Evolutionary conservation across 2,113 vertebrate genomes (phyloP).

Genomic region (Petrocephalus microphthalmus): DNA sequence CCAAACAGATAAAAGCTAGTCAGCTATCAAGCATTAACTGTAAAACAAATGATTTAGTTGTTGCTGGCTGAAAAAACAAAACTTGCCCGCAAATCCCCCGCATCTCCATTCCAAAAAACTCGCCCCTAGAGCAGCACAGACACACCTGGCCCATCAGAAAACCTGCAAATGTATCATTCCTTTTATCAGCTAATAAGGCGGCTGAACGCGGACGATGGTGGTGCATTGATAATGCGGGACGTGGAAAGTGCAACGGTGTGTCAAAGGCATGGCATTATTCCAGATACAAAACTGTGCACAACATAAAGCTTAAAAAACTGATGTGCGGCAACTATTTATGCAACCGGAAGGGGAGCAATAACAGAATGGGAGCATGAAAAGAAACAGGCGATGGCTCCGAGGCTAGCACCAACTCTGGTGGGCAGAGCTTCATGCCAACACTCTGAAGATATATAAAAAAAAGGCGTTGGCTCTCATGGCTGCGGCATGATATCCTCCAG

Average conservation of each 20-base stretch:
- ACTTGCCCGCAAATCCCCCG: background rate
- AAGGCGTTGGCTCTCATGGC: background rate
- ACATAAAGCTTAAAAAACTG: conserved; percentile 33
- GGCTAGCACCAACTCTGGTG: background rate
- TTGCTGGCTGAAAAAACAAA: background rate
- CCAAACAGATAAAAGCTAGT: conserved; percentile 6
- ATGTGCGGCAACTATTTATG: conserved; percentile 24
- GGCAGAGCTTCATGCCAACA: background rate
- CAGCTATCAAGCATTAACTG: background rate
- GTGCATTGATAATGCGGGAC: conserved; percentile 1
- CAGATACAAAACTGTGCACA: conserved; percentile 26
- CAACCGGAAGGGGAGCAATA: background rate
- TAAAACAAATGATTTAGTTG: background rate
- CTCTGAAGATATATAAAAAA: conserved; percentile 20
- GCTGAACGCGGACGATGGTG: background rate
- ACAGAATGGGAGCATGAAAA: background rate
- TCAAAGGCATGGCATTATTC: conserved; percentile 39
- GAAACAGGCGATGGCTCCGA: background rate
- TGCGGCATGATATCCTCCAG: background rate
- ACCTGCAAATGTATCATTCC: background rate
- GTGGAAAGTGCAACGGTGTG: background rate
- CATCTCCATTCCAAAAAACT: conserved; percentile 7
- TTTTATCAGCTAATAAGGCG: conserved; percentile 24
- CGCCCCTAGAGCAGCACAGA: background rate
- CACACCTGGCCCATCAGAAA: background rate